phyloP scores from a whole-genome alignment of 2,888 invertebrate genomes.

The Caenorhabditis doughertyi region DNA sequence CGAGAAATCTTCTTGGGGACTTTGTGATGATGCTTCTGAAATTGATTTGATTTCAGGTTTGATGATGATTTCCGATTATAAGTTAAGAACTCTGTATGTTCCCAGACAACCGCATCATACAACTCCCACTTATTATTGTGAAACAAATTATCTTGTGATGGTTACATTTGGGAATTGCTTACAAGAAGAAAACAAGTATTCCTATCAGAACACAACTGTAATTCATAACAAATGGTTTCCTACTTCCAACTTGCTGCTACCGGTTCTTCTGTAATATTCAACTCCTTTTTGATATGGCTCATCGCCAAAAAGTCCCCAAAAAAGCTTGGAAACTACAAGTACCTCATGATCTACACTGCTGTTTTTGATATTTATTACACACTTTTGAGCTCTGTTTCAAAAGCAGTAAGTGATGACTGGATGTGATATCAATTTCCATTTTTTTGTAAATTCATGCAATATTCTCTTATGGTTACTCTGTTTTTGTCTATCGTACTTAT shows the following conservation, averaged over 20 bases:
- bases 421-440: neutral
- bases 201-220: too few relatives aligned
- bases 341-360: slow-evolving; percentile 37
- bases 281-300: slow-evolving; percentile 12
- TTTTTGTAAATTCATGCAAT: neutral
- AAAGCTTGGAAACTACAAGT: slow-evolving; percentile 34
- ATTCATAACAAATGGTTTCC: neutral
- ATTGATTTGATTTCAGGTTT: too few relatives aligned
- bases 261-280: neutral
- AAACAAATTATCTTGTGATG: too few relatives aligned
- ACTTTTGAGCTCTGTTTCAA: neutral
- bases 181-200: too few relatives aligned
- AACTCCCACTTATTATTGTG: too few relatives aligned
- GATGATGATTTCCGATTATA: too few relatives aligned
- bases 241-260: neutral
- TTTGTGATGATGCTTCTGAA: too few relatives aligned
- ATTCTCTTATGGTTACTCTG: slow-evolving; percentile 3
- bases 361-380: slow-evolving; percentile 35
- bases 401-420: neutral
- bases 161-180: too few relatives aligned
- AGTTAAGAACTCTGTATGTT: too few relatives aligned
- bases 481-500: neutral
- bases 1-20: too few relatives aligned
- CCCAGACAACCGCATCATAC: too few relatives aligned
- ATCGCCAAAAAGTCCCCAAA: slow-evolving; percentile 26